Evolutionary conservation across 1,140 invertebrate species (phyloP).

Genomic region (Idris sp.): DNA sequence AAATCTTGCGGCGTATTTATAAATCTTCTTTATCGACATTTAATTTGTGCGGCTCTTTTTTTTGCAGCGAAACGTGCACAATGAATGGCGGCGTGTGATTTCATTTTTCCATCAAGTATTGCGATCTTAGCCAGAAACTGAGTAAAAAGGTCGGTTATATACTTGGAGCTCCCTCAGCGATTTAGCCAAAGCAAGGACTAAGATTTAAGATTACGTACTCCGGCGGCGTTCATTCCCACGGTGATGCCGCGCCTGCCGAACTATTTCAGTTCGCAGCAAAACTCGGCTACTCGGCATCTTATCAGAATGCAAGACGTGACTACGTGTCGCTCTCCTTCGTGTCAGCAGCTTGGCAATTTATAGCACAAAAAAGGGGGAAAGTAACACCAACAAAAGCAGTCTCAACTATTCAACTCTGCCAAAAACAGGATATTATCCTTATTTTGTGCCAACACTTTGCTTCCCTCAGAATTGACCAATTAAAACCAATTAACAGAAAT

Average conservation of each 20-base stretch:
- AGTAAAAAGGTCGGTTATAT: constrained; percentile 54
- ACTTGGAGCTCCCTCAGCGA: constrained; percentile 51
- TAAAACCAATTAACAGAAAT: no score
- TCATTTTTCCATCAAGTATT: constrained; percentile 55
- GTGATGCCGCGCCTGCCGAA: constrained; percentile 56
- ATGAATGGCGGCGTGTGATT: constrained; percentile 39
- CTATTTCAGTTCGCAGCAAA: constrained; percentile 51
- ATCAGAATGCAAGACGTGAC: constrained; percentile 58
- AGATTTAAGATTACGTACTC: constrained; percentile 63
- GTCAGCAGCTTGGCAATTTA: constrained; percentile 58
- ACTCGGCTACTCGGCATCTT: constrained; percentile 28
- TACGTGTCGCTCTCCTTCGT: constrained; percentile 53
- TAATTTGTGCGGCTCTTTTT: constrained; percentile 54
- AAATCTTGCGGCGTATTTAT: constrained; percentile 54
- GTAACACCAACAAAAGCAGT: constrained; percentile 25
- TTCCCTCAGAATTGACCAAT: no score
- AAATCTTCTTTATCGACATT: constrained; percentile 70
- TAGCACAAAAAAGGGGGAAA: constrained; percentile 44
- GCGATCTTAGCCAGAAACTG: constrained; percentile 40
- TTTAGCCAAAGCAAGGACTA: constrained; percentile 56
- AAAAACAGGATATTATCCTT: no score
- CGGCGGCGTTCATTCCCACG: constrained; percentile 51
- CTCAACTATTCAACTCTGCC: constrained; percentile 29
- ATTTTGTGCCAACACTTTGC: no score
- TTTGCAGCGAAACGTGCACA: constrained; percentile 16